Evolutionary conservation across 2,113 vertebrate genomes (phyloP).

Genomic region (Dryoscopus gambensis): DNA sequence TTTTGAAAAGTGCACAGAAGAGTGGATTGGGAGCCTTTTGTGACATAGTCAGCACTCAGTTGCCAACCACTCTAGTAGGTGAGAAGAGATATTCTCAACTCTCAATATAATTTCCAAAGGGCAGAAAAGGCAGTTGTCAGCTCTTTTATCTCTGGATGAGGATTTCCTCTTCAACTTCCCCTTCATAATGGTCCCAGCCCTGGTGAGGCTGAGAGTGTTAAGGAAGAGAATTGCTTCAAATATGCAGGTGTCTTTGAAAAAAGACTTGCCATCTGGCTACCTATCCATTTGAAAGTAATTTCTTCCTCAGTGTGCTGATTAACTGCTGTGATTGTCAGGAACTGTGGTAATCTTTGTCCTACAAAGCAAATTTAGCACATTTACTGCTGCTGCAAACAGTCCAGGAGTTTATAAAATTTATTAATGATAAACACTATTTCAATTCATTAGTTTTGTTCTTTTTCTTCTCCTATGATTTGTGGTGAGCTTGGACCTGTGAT

Average conservation of each 20-base stretch:
- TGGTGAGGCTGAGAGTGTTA: background rate
- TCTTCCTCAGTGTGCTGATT: background rate
- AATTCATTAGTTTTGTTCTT: background rate
- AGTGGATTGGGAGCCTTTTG: background rate
- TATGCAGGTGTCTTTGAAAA: background rate
- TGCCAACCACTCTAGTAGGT: background rate
- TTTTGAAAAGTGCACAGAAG: background rate
- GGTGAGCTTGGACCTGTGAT: background rate
- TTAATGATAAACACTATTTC: background rate
- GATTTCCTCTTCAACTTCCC: conserved; percentile 8
- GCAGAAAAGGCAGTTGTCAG: background rate
- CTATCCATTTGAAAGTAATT: background rate
- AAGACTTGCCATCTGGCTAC: background rate
- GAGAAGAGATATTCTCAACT: background rate
- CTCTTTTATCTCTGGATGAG: background rate
- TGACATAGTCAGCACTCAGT: background rate
- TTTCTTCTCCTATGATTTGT: background rate
- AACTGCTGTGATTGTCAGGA: background rate
- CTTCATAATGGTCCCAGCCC: background rate
- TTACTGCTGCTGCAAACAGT: background rate
- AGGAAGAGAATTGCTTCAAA: background rate
- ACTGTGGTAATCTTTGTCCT: background rate
- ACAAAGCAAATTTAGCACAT: background rate
- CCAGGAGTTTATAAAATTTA: background rate
- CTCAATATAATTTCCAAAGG: background rate